Percentiles rank a stretch among this genome's conserved stretches.
Conservation (phyloP, 2,888 invertebrate species). For the Patella caerulea region DNA sequence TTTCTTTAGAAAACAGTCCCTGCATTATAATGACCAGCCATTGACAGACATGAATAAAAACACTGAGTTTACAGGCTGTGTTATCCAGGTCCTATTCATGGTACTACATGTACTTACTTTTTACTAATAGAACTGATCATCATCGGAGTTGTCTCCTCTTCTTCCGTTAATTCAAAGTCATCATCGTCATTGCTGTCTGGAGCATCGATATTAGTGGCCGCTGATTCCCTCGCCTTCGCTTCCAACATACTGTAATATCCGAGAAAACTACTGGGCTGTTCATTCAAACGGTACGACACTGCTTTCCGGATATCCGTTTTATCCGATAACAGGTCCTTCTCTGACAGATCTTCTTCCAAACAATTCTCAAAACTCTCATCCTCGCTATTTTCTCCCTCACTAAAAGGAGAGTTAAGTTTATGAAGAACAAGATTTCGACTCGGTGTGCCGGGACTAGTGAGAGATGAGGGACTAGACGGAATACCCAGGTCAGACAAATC, state of each 20-base stretch:
- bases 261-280: conserved; percentile 56
- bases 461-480: conserved; percentile 68
- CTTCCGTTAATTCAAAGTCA: conserved; percentile 36
- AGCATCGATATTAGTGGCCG: conserved; percentile 19
- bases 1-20: too few species aligned
- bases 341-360: conserved; percentile 40
- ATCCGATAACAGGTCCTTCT: conserved; percentile 38
- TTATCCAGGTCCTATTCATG: not conserved
- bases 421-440: conserved; percentile 36
- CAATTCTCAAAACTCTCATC: conserved; percentile 38
- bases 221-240: conserved; percentile 52
- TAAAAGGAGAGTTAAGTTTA: conserved; percentile 43
- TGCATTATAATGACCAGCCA: too few species aligned
- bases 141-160: conserved; percentile 36
- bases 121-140: conserved; percentile 21
- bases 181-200: conserved; percentile 37
- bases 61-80: too few species aligned
- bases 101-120: conserved; percentile 24
- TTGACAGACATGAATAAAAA: too few species aligned
- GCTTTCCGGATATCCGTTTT: conserved; percentile 7
- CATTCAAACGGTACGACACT: not conserved
- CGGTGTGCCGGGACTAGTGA: conserved; percentile 37
- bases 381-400: conserved; percentile 52
- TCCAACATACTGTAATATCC: conserved; percentile 69
- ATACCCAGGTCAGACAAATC: conserved; percentile 82